Conservation (phyloP, 2,888 invertebrate species). For the Habrosyne pyritoides region DNA sequence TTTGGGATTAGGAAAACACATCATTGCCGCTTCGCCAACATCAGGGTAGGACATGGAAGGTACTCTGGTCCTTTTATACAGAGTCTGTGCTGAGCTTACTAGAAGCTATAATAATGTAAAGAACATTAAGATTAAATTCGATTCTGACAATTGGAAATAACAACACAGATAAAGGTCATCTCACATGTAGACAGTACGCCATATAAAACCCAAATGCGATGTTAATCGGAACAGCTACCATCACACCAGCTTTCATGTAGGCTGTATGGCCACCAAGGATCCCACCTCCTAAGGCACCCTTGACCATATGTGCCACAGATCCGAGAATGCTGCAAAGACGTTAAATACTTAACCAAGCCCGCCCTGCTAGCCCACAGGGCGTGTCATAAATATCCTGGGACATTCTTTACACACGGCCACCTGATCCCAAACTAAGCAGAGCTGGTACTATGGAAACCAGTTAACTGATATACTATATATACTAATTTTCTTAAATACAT, state of each 20-base stretch:
- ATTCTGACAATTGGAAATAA: too few species aligned
- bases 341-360: not conserved
- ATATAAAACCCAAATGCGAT: constrained; percentile 55
- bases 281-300: constrained; percentile 68
- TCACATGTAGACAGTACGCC: constrained; percentile 58
- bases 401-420: too few species aligned
- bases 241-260: constrained; percentile 54
- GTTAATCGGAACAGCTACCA: constrained; percentile 35
- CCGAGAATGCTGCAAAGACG: constrained; percentile 46
- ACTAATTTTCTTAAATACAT: too few species aligned
- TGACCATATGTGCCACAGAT: constrained; percentile 61
- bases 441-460: too few species aligned
- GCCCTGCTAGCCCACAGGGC: too few species aligned
- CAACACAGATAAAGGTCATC: too few species aligned
- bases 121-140: constrained; percentile 9
- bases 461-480: too few species aligned
- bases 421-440: too few species aligned
- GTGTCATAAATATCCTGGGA: too few species aligned
- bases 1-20: constrained; percentile 46
- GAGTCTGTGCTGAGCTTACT: constrained; percentile 48
- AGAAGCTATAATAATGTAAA: constrained; percentile 43
- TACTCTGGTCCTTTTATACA: constrained; percentile 53
- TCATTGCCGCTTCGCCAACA: constrained; percentile 59
- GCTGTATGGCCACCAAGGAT: constrained; percentile 61
- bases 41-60: constrained; percentile 64